These are phyloP conservation scores for Alethe castanea DNA, from an alignment of 2,113 vertebrate genomes.

Conservation along the genomic window DNA sequence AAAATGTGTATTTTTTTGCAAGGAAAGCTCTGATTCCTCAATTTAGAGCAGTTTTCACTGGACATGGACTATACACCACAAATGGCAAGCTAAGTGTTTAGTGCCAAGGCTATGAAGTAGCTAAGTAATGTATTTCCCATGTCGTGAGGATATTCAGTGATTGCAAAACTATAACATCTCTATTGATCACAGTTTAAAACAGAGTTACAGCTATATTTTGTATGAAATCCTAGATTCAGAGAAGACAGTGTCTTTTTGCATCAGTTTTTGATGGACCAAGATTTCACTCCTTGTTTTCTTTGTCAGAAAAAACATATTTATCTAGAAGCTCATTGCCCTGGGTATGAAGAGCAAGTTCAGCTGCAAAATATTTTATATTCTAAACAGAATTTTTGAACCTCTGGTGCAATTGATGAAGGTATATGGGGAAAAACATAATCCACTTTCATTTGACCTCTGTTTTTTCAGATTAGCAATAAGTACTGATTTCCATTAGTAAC, in stretches of 20 bases:
- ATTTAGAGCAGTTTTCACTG: background rate
- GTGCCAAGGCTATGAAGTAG: background rate
- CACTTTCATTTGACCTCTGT: background rate
- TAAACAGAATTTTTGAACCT: background rate
- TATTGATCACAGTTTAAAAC: background rate
- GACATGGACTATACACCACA: background rate
- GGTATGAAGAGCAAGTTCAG: background rate
- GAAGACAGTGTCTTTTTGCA: background rate
- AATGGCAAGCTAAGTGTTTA: background rate
- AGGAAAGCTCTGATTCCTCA: background rate
- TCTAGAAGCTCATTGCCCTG: background rate
- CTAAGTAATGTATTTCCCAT: background rate
- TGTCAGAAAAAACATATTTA: background rate
- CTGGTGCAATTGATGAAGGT: background rate
- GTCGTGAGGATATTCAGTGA: background rate
- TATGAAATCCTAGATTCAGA: background rate
- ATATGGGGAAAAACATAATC: background rate
- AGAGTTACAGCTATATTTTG: background rate
- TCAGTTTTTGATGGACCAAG: background rate
- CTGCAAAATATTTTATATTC: background rate
- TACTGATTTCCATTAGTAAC: background rate
- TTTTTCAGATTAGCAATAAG: constrained; percentile 21
- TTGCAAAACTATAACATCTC: background rate
- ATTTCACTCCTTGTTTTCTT: background rate
- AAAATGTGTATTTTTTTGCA: background rate